phyloP scores from a whole-genome alignment of 2,113 vertebrate species.

The Choloepus hoffmanni region DNA sequence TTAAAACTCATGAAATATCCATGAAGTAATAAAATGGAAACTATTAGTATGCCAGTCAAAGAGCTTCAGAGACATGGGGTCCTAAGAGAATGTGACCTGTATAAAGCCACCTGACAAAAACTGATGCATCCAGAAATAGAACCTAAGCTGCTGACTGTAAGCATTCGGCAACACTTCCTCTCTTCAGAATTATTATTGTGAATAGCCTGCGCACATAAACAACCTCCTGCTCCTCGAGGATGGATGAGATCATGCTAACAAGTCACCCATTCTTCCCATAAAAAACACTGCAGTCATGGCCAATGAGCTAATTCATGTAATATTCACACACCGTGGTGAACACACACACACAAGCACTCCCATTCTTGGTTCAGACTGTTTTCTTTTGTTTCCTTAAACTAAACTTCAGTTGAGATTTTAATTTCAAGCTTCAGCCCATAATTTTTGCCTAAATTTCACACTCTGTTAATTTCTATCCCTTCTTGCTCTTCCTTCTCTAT shows the following conservation, averaged over 20 bases:
- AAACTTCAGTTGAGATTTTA: conserved; percentile 15
- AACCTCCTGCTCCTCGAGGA: not conserved
- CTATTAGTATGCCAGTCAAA: not conserved
- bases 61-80: conserved; percentile 21
- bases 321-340: not conserved
- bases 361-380: not conserved
- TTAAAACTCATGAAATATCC: conserved; percentile 61
- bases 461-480: not conserved
- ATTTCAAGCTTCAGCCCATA: conserved; percentile 49
- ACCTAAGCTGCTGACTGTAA: not conserved
- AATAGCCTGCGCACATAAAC: conserved; percentile 37
- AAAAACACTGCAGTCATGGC: not conserved
- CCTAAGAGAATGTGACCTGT: conserved; percentile 26
- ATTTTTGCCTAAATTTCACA: conserved; percentile 42
- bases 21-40: conserved; percentile 60
- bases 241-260: conserved; percentile 58
- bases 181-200: conserved; percentile 60
- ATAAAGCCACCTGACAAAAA: not conserved
- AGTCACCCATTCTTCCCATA: conserved; percentile 56
- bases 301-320: not conserved
- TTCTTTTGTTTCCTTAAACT: conserved; percentile 29
- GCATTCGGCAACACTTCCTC: conserved; percentile 41
- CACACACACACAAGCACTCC: not conserved
- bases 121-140: conserved; percentile 61
- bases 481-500: not conserved